A percentile compares a stretch with the other conserved stretches of the same genome.
These are phyloP conservation scores for Drosophila gunungcola DNA, from an alignment of 1,140 invertebrate species.

Conservation along the genomic window DNA sequence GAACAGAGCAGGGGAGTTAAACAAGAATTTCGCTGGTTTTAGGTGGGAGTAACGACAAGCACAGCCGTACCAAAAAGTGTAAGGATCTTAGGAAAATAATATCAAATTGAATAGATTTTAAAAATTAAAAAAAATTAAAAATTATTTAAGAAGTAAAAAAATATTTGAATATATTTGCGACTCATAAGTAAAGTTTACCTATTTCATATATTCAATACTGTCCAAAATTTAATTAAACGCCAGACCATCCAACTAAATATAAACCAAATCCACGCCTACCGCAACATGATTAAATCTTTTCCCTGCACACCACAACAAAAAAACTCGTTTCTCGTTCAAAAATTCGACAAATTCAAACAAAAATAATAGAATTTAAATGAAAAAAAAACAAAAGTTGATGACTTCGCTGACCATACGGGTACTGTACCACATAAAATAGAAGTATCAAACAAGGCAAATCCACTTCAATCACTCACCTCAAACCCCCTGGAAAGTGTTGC, in stretches of 20 bases:
- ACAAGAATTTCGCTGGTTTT: background rate
- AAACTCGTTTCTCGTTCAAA: background rate
- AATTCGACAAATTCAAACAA: background rate
- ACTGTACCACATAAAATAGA: constrained; percentile 25
- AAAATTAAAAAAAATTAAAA: background rate
- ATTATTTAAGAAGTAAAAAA: no score
- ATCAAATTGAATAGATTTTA: background rate
- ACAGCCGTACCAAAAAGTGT: background rate
- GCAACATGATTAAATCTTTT: background rate
- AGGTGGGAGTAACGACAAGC: background rate
- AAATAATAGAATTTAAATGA: background rate
- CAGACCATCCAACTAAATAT: background rate
- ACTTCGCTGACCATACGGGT: constrained; percentile 2
- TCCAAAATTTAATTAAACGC: background rate
- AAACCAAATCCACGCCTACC: background rate
- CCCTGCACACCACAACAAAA: background rate
- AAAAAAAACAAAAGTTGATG: constrained; percentile 4
- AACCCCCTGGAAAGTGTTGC: constrained; percentile 5
- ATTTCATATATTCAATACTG: no score
- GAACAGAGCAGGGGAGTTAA: background rate
- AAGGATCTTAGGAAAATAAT: background rate
- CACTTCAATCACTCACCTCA: constrained; percentile 15
- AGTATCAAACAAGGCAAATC: constrained; percentile 16
- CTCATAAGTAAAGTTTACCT: no score
- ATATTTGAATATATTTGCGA: no score